Evolutionary conservation across 2,113 vertebrate genomes (phyloP).

Genomic region (Istiophorus platypterus): DNA sequence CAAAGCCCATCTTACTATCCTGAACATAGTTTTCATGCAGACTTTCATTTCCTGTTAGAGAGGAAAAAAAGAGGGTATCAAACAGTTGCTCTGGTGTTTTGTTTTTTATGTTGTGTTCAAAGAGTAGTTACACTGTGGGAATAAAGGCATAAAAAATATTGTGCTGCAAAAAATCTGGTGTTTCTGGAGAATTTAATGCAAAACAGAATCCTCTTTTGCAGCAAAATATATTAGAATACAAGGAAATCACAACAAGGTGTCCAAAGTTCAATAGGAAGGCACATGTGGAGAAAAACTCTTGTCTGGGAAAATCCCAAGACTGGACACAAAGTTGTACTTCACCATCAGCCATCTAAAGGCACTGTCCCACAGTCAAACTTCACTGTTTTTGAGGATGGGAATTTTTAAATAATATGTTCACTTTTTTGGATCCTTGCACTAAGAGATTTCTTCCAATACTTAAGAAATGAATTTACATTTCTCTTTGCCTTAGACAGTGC

Average conservation of each 20-base stretch:
- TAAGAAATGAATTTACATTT: background rate
- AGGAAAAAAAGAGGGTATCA: constrained; percentile 11
- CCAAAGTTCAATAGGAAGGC: constrained; percentile 2
- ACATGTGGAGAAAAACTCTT: constrained; percentile 15
- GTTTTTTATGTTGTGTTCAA: background rate
- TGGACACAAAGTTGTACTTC: constrained; percentile 29
- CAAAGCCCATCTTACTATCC: constrained; percentile 99
- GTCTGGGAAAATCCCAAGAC: constrained; percentile 19
- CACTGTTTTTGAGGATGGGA: background rate
- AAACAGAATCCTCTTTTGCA: constrained; percentile 28
- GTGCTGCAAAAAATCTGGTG: constrained; percentile 13
- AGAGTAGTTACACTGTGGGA: constrained; percentile 7
- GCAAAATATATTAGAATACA: constrained; percentile 41
- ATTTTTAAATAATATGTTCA: background rate
- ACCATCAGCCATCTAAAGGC: constrained; percentile 29
- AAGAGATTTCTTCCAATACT: background rate
- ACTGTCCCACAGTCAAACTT: constrained; percentile 16
- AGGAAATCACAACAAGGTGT: constrained; percentile 6
- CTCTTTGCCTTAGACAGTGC: constrained; percentile 33
- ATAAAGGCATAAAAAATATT: constrained; percentile 19
- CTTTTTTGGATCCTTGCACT: constrained; percentile 3
- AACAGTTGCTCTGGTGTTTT: background rate
- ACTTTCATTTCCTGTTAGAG: constrained; percentile 90
- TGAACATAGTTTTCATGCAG: constrained; percentile 97
- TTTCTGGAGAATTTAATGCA: constrained; percentile 5